phyloP scores from a whole-genome alignment of 2,797 vertebrate species.

The Gallirallus australis region DNA sequence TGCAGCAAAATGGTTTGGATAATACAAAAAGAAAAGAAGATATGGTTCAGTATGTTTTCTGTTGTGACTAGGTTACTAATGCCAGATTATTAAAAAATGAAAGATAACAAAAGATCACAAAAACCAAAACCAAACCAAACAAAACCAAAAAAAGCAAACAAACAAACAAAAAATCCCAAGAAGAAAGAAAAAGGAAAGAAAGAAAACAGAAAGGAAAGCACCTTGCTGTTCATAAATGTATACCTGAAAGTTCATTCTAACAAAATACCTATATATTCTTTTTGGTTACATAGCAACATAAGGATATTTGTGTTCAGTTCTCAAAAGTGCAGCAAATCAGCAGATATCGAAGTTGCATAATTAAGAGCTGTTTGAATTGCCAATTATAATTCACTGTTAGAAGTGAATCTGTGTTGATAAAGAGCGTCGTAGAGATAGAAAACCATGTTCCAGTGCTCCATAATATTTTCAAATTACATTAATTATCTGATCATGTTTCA shows the following conservation, averaged over 20 bases:
- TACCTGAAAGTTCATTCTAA: background rate
- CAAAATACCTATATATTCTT: background rate
- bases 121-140: too few species aligned
- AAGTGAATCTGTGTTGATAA: background rate
- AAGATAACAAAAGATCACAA: too few species aligned
- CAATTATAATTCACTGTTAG: background rate
- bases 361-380: background rate
- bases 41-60: background rate
- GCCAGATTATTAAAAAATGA: background rate
- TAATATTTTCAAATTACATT: background rate
- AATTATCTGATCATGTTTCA: background rate
- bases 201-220: background rate
- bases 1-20: background rate
- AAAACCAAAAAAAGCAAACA: background rate
- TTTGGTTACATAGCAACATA: background rate
- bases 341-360: background rate
- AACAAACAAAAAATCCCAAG: too few species aligned
- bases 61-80: background rate
- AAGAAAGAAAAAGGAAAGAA: background rate
- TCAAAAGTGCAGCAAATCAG: background rate
- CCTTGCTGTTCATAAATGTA: background rate
- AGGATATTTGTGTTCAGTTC: accelerated
- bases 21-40: background rate
- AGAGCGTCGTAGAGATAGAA: background rate
- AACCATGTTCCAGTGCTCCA: background rate